Conservation (phyloP, 2,888 invertebrate genomes). For the Stictocephala bisonia region DNA sequence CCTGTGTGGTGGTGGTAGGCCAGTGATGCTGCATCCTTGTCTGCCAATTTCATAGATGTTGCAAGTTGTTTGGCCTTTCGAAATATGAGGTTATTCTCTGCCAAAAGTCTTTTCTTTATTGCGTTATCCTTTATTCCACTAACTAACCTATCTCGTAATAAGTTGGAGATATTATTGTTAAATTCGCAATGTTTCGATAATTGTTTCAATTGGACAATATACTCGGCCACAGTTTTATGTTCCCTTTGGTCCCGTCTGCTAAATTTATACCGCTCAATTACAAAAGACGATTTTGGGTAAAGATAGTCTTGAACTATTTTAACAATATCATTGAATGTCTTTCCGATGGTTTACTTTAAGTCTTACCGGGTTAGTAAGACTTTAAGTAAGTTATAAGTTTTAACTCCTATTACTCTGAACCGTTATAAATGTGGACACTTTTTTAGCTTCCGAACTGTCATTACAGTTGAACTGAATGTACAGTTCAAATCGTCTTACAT, state of each 20-base stretch:
- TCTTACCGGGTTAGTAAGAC: background rate
- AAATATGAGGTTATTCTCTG: background rate
- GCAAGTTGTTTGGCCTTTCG: background rate
- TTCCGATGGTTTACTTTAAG: background rate
- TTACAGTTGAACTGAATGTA: background rate
- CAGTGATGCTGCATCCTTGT: too few species aligned
- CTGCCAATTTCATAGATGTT: too few species aligned
- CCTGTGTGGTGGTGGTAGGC: too few species aligned
- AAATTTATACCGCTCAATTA: constrained; percentile 7
- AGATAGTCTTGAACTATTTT: background rate
- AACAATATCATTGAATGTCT: background rate
- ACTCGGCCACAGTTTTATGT: background rate
- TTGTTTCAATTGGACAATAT: too few species aligned
- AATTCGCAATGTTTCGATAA: too few species aligned
- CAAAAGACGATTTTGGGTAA: background rate
- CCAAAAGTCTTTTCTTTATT: background rate
- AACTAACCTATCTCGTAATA: constrained; percentile 11
- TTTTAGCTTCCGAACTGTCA: background rate
- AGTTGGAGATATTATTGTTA: background rate
- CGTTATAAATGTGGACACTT: background rate
- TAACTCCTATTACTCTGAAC: background rate
- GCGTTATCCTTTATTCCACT: background rate
- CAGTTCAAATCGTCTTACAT: background rate
- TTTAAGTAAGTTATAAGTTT: constrained; percentile 23
- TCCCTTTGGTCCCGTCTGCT: background rate